Base-by-base conservation (phyloP, 2,797 vertebrate genomes). In the Diglossa cyanea region DNA sequence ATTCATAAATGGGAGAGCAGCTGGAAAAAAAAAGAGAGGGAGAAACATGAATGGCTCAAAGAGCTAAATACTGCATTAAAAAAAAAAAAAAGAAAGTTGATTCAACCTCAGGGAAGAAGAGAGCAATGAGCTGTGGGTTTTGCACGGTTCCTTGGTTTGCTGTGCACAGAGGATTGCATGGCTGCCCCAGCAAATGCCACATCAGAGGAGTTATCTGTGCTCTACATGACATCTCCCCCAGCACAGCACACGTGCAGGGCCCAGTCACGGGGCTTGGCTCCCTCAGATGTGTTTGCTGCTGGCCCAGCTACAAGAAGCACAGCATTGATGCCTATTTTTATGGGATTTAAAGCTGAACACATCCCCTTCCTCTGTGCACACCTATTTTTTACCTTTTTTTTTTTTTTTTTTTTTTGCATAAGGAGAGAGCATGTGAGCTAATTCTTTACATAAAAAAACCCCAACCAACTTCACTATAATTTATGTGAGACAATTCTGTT, bases 21-120 rank as follows among this genome's bases (percentile, higher is more conserved):
- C 33, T 75, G 37, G 13, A 5, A 20, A 28, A 37, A 33, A 66
- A 60, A 83, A 53, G 6, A 45, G 26, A 62, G 21, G 15, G n/a
- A 51, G 15, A 86, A 88, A 31, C 65, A 77, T 93, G 84, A 95
- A 94, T 95, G 94, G 89, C 82, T 89, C 81, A 68, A 87, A 77
- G 23, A 89, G 50, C 90, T 87, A 51, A 80, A 44, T 26, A 44
- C 11, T 35, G 44, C 35, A n/a, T 74, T 71, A 58, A 61, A 20
- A 60, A 50, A 40, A 31, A 51, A 68, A n/a, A 66, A 80, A 50
- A 62, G 35, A 19, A 66, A 55, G 54, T 60, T 66, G 55, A 66
- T 95, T 92, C 44, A 63, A 2, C 91, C 87, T 42, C 54, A 37
- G 89, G 94, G 89, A 80, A 86, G 62, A 86, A 19, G 75, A 76